Percentiles rank a stretch among this genome's conserved stretches.
Conservation (phyloP, 2,113 vertebrate species). For the Clarias gariepinus region DNA sequence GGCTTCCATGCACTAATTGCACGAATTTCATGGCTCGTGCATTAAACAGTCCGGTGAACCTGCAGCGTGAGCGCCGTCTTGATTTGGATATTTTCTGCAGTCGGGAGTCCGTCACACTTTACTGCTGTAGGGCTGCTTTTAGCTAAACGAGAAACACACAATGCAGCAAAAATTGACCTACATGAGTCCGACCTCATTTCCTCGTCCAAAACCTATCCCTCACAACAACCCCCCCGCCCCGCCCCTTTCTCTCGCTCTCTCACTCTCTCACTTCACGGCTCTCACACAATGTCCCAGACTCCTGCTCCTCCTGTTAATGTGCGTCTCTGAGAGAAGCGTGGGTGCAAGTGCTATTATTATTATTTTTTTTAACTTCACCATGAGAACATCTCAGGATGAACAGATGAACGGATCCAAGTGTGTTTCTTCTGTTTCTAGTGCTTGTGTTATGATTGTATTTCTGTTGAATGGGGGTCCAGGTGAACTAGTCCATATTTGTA, state of each 20-base stretch:
- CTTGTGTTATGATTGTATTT: neutral
- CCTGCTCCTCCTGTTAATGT: neutral
- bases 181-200: neutral
- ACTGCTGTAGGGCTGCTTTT: neutral
- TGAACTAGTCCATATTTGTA: neutral
- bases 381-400: neutral
- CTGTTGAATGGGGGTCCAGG: neutral
- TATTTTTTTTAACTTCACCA: no score
- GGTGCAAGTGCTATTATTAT: neutral
- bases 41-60: neutral
- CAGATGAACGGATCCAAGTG: neutral
- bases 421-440: neutral
- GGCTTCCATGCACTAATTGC: no score
- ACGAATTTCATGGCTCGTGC: no score
- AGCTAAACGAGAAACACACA: neutral
- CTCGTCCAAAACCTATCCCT: neutral
- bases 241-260: neutral
- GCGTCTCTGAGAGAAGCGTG: neutral
- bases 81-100: neutral
- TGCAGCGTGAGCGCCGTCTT: neutral
- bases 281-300: neutral
- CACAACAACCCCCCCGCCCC: no score
- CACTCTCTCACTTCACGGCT: neutral
- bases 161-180: neutral
- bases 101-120: neutral